Percentiles rank a stretch among this genome's conserved stretches.
These are phyloP conservation scores for Centropyge bicolor DNA, from an alignment of 2,797 vertebrate genomes.

Conservation along the genomic window DNA sequence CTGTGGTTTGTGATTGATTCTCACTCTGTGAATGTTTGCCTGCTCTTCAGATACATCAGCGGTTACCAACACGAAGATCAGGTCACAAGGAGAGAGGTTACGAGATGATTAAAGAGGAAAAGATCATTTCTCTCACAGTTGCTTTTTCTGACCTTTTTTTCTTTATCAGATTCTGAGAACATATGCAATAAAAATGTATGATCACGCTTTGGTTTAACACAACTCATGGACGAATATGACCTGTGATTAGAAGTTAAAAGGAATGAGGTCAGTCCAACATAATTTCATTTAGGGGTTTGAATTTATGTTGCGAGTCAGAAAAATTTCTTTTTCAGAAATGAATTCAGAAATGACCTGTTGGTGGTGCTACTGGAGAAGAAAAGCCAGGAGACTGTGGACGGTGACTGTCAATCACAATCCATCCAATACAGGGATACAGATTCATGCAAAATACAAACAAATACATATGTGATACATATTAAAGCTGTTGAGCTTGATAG, in stretches of 20 bases:
- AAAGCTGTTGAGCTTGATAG: too few relatives aligned
- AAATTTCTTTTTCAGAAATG: not conserved
- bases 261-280: not conserved
- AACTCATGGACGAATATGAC: not conserved
- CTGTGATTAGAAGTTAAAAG: not conserved
- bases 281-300: not conserved
- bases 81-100: not conserved
- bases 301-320: not conserved
- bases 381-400: too few relatives aligned
- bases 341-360: too few relatives aligned
- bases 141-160: too few relatives aligned
- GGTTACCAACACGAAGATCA: not conserved
- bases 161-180: not conserved
- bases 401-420: too few relatives aligned
- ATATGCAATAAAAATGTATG: not conserved
- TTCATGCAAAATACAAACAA: too few relatives aligned
- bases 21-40: not conserved
- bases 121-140: not conserved
- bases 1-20: conserved; percentile 3
- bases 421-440: too few relatives aligned
- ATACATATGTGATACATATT: too few relatives aligned
- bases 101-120: not conserved
- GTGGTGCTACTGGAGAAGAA: too few relatives aligned
- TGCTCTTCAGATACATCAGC: not conserved
- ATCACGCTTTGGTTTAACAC: not conserved